These are phyloP conservation scores for Chelmon rostratus DNA, from an alignment of 2,797 vertebrate species.

Conservation along the genomic window DNA sequence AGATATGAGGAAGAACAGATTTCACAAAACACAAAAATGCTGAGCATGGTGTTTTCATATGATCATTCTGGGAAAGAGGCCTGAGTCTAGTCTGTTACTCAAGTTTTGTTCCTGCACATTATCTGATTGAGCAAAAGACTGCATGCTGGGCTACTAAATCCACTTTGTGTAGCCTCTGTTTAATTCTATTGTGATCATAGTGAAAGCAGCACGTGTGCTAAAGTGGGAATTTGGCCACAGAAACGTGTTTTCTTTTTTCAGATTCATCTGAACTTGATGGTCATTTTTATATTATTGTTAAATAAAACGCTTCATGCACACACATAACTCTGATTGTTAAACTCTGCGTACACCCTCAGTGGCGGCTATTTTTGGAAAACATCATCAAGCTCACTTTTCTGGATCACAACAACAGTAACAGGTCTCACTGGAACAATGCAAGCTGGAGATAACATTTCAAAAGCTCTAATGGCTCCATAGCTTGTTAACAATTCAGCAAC, in stretches of 20 bases:
- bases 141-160: neutral
- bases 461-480: neutral
- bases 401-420: neutral
- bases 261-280: neutral
- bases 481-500: neutral
- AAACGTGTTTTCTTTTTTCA: neutral
- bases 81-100: conserved; percentile 11
- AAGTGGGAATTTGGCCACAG: neutral
- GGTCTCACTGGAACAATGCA: neutral
- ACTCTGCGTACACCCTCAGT: neutral
- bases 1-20: conserved; percentile 48
- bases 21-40: conserved; percentile 56
- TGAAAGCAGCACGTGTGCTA: neutral
- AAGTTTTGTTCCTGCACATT: neutral
- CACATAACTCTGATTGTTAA: neutral
- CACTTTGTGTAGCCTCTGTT: neutral
- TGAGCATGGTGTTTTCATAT: conserved; percentile 44
- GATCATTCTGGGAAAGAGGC: neutral
- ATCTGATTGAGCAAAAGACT: neutral
- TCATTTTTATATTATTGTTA: neutral
- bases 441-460: neutral
- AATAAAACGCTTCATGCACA: neutral
- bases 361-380: neutral
- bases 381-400: neutral
- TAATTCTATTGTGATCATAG: neutral